Evolutionary conservation across 2,113 vertebrate species (phyloP), one percentile per base, ranked within the genome.

Genomic region (Girardinichthys multiradiatus): DNA sequence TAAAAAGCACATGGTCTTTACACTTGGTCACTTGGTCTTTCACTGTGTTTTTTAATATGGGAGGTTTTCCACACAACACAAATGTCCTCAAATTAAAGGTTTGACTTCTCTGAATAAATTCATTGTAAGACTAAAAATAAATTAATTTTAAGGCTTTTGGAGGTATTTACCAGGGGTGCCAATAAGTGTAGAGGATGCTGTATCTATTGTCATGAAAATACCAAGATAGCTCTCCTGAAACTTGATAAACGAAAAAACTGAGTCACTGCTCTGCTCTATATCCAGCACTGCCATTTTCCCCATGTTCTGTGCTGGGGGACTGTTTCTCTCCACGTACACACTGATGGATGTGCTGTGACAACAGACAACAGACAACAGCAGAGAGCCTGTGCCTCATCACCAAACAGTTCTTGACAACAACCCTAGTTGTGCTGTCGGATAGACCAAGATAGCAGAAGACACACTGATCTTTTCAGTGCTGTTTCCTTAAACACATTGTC

Each of bases 401-500:
- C 86, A 90, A 92, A 93, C 91, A 89, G 86, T 88, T 91, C 85
- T 76, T 92, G 93, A 93, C 93, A 94, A 87, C 89, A 86, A 80
- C 77, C 79, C 69, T 54, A 63, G 84, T 83, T 77, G 81, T 77
- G 84, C 84, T 80, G 80, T 80, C 77, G 69, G 81, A 81, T 58
- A 59, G 88, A 87, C 73, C 70, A 0, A 90, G 89, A 94, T 85
- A 86, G 81, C 87, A 76, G 57, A 72, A 86, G 86, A 92, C 92
- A 84, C 86, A 28, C 85, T 94, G 93, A 93, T 94, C 92, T 95
- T 93, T 93, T 94, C 92, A 93, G 76, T 69, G 85, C 74, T 70
- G 80, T 79, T 84, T 77, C 82, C 81, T 90, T 80, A 84, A 87
- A 89, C 76, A 42, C 76, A 13, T 76, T 86, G 86, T 86, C 85